A percentile compares a stretch with the other conserved stretches of the same genome.
These are phyloP conservation scores for Lampris megalopsis DNA, from an alignment of 2,113 vertebrate species.

Conservation along the genomic window DNA sequence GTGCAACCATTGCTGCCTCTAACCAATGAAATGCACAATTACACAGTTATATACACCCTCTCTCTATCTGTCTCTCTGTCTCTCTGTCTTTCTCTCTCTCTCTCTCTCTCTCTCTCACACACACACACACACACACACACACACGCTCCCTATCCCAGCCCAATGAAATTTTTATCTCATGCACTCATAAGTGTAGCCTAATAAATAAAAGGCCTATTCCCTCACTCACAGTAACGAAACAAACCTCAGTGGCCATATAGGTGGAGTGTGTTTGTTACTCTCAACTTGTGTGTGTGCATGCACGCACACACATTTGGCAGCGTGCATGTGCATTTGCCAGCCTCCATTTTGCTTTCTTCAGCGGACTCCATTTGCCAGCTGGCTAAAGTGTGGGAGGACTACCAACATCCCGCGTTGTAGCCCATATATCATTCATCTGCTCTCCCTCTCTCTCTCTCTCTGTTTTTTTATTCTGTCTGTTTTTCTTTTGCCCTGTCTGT, in stretches of 20 bases:
- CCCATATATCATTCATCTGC: too few species aligned
- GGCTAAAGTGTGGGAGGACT: slow-evolving; percentile 77
- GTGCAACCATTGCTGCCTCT: neutral
- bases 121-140: slow-evolving; percentile 7
- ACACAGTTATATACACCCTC: neutral
- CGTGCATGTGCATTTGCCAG: slow-evolving; percentile 31
- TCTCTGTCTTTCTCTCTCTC: too few species aligned
- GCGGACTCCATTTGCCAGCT: slow-evolving; percentile 96
- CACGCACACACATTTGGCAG: neutral
- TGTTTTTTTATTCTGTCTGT: neutral
- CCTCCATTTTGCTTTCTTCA: slow-evolving; percentile 88
- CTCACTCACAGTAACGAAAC: slow-evolving; percentile 89
- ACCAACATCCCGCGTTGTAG: neutral
- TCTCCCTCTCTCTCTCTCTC: slow-evolving; percentile 4
- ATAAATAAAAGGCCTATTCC: slow-evolving; percentile 92
- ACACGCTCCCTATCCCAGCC: neutral
- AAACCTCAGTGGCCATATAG: slow-evolving; percentile 88
- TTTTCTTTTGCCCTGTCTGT: too few species aligned
- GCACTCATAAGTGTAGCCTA: slow-evolving; percentile 84
- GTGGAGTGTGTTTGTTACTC: slow-evolving; percentile 82
- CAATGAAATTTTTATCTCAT: slow-evolving; percentile 1
- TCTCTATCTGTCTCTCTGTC: too few species aligned
- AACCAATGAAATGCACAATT: neutral
- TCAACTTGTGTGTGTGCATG: neutral
- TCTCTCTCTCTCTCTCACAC: neutral